Percentiles rank a stretch among this genome's conserved stretches.
Conservation (phyloP, 2,113 vertebrate genomes). For the Dolichotis patagonum region DNA sequence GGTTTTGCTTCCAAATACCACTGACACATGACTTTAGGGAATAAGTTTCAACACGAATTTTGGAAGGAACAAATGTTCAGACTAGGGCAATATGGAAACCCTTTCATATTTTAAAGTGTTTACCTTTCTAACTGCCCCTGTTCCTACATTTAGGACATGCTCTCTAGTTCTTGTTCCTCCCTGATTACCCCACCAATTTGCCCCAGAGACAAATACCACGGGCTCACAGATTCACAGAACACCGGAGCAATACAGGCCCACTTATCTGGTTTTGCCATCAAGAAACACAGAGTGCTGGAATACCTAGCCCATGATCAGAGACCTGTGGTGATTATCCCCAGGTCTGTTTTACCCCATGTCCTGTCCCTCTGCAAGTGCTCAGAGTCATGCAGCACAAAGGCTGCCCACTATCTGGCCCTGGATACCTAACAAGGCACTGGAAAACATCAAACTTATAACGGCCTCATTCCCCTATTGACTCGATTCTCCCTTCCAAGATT, state of each 20-base stretch:
- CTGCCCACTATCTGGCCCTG: background rate
- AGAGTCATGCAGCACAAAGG: background rate
- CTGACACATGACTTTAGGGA: background rate
- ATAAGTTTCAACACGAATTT: background rate
- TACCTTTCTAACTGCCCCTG: background rate
- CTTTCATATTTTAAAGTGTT: background rate
- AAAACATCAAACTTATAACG: background rate
- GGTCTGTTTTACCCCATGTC: background rate
- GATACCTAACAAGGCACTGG: background rate
- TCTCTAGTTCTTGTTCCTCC: background rate
- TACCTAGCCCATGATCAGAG: background rate
- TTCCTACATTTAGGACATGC: background rate
- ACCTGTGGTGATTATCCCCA: background rate
- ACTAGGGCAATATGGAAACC: background rate
- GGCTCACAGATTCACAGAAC: background rate
- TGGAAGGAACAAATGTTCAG: background rate
- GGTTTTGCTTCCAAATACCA: background rate
- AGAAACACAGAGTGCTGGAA: background rate
- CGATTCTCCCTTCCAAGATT: background rate
- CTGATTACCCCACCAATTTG: background rate
- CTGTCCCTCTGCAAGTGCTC: background rate
- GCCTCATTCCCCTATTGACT: background rate
- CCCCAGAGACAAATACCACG: background rate
- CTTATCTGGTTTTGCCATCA: background rate
- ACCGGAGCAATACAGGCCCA: background rate